Base-by-base conservation (phyloP, 2,113 vertebrate genomes). In the Vanacampus margaritifer region DNA sequence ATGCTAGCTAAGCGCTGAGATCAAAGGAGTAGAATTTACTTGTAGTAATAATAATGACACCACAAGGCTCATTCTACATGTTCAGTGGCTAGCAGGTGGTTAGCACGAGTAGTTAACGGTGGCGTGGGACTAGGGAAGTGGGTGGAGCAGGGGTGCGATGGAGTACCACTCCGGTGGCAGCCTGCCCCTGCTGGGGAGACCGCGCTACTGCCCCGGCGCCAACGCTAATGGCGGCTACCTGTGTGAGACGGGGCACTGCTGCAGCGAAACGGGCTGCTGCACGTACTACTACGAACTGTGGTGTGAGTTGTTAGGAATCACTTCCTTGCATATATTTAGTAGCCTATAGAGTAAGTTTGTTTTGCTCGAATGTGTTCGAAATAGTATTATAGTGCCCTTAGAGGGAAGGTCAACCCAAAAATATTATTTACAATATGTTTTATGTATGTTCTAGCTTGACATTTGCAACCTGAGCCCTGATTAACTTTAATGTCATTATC, bases 281-380 rank as follows among this genome's bases (percentile, higher is more conserved):
- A 97, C 95, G 13, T 98, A 98, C 92, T 98, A 97, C 93, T 97
- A 96, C 58, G 95, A 98, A 78, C 94, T 98, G 65, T 98, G 96
- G 95, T 96, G 96, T 98, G 86, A 95, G 96, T 24, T 24, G 11
- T 23, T 24, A 3, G 50, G 6, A 12, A 53, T 24, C 50, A 21
- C 61, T 13, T 13, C n/a, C 37, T 45, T 63, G 2, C 23, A 19
- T 23, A 41, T 61, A 6, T 46, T 5, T 23, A n/a, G 48, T 51
- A 1, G 3, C 21, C 48, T 46, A 23, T 48, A 21, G 7, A 2
- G 46, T 8, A 19, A 48, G 19, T 46, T 19, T 46, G n/a, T n/a
- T n/a, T n/a, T n/a, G n/a, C n/a, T n/a, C n/a, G n/a, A n/a, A n/a
- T n/a, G n/a, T n/a, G n/a, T n/a, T n/a, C n/a, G n/a, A n/a, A n/a